Base-by-base conservation (phyloP, 1,140 invertebrate species). In the Leptonema lineaticorne region DNA sequence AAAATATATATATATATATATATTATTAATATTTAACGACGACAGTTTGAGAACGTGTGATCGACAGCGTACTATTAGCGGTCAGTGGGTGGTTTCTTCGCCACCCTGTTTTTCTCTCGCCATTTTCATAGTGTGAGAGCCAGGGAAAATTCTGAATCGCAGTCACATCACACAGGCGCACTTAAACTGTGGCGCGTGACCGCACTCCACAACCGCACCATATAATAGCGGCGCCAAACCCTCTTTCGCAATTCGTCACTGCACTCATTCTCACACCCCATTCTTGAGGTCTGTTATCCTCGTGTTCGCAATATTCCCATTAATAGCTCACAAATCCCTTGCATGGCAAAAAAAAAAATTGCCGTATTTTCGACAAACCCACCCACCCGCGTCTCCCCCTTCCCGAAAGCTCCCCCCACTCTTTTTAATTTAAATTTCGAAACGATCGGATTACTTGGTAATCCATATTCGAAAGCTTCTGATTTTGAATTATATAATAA, bases 161-260 rank as follows among this genome's bases (percentile, higher is more conserved):
- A 53, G 50, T 53, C 50, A 53, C 50, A 22, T 53, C 50, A 53
- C 50, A 53, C 50, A 26, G 50, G 9, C 22, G 50, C 50, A 53
- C 50, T 53, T 53, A 53, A 53, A 53, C 50, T 53, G 50, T 53
- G 50, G 50, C 50, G 50, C 50, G 50, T 53, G 50, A 53, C 50
- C 50, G 50, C 50, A 53, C 20, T 53, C n/a, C 22, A 22, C 50
- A 53, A 53, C 20, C 2, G 50, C 20, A n/a, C n/a, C 22, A 2
- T 7, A 11, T 9, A 20, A 24, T 24, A 53, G 16, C 16, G 37
- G 37, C 37, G 37, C 16, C 37, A 16, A 9, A 41, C 16, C 37
- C 37, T 41, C 37, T n/a, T n/a, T n/a, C n/a, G n/a, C 37, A 41
- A 41, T 16, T 41, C 37, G 16, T 41, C 37, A 9, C 37, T 41